Percentiles rank a stretch among this genome's conserved stretches.
Conservation (phyloP, 2,797 vertebrate genomes). For the Sebastes diaconus region DNA sequence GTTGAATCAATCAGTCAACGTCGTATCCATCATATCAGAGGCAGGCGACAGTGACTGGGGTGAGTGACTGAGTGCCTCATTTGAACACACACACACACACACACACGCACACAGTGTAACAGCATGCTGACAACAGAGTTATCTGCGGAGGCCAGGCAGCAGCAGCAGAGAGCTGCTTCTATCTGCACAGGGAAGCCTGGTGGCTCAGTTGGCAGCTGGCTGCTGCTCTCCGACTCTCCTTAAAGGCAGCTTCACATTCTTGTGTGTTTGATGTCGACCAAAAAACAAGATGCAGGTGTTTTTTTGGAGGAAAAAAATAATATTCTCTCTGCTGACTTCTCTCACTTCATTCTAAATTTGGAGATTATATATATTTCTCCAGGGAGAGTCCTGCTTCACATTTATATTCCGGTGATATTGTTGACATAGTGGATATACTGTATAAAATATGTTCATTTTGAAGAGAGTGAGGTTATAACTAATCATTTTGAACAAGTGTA, state of each 20-base stretch:
- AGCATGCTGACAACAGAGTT: conserved; percentile 56
- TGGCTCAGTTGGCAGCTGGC: conserved; percentile 69
- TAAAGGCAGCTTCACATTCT: conserved; percentile 60
- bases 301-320: conserved; percentile 33
- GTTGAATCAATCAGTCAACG: neutral
- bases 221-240: conserved; percentile 54
- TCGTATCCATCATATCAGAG: neutral
- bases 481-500: neutral
- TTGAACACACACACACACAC: conserved; percentile 3
- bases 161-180: conserved; percentile 66
- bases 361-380: neutral
- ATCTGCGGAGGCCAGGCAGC: conserved; percentile 73
- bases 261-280: conserved; percentile 65
- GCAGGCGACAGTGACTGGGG: neutral
- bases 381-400: neutral
- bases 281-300: conserved; percentile 67
- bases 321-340: neutral
- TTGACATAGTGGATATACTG: neutral
- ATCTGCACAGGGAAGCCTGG: conserved; percentile 65
- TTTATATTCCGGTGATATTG: neutral
- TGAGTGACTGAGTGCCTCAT: neutral
- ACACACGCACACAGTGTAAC: conserved; percentile 11
- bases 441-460: neutral
- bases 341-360: neutral
- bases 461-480: neutral